A percentile compares a stretch with the other conserved stretches of the same genome.
Conservation (phyloP, 2,113 vertebrate genomes). For the Anser brachyrhynchus region DNA sequence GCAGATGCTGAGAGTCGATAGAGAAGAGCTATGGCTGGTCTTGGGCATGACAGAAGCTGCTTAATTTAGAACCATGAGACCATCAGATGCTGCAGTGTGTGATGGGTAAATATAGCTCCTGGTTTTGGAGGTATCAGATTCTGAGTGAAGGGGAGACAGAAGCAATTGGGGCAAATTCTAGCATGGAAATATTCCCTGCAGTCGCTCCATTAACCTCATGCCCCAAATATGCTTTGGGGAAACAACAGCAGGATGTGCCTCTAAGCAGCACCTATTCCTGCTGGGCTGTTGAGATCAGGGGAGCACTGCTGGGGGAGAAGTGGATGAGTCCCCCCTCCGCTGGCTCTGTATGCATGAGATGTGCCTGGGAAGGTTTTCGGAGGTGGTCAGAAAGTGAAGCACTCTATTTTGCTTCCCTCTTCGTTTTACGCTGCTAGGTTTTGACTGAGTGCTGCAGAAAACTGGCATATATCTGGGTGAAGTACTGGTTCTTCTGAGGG, state of each 20-base stretch:
- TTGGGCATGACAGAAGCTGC: neutral
- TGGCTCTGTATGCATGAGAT: fast-evolving
- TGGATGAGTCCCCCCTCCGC: fast-evolving
- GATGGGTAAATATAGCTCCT: slow-evolving; percentile 8
- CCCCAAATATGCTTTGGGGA: neutral
- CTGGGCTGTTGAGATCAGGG: fast-evolving
- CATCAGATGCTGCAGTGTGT: neutral
- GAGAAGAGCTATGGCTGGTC: neutral
- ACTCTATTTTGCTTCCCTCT: neutral
- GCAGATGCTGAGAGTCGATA: neutral
- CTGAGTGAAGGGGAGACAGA: fast-evolving
- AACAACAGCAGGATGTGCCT: neutral
- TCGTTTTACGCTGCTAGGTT: neutral
- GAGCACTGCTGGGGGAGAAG: neutral
- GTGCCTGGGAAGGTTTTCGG: neutral
- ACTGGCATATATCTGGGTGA: neutral
- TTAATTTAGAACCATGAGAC: slow-evolving; percentile 43
- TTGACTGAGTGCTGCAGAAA: neutral
- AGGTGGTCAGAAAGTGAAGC: neutral
- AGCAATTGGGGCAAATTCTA: neutral
- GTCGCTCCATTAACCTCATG: neutral
- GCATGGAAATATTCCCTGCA: neutral
- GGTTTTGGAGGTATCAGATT: neutral
- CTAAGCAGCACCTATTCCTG: neutral
- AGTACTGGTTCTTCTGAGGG: neutral